Evolutionary conservation across 2,113 vertebrate genomes (phyloP), one percentile per base, ranked within the genome.

Genomic region (Thunnus thynnus): DNA sequence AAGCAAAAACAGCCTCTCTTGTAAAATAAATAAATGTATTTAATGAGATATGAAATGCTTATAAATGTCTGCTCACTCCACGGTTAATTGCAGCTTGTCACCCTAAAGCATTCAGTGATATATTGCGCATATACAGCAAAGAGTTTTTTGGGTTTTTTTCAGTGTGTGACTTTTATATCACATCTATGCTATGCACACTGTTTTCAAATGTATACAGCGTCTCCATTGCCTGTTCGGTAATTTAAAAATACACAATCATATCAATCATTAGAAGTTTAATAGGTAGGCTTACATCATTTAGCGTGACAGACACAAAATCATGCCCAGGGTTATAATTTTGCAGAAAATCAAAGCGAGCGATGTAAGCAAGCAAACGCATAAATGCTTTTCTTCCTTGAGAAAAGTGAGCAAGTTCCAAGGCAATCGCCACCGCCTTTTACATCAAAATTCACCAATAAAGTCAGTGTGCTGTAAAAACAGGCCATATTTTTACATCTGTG

Each of bases 1-100:
- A 58, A 68, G 74, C 68, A 71, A 90, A 82, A 88, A 76, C 46
- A 74, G 27, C 27, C 64, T 79, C 76, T 61, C 71, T 81, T 80
- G 64, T 68, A 90, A 92, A 89, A 93, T 91, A 92, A 88, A 93
- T 93, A 94, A 89, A 93, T 90, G 80, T 91, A 93, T 95, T 95
- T 91, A 93, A 94, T 93, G 91, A 94, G 91, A 92, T 94, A 92
- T 91, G 89, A 91, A 93, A 94, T 82, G 88, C 90, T 85, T 84
- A 84, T 88, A 91, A 93, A 94, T 90, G 88, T 92, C 76, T 87
- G 79, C 82, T 83, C 81, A 76, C 86, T 91, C 69, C 89, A 92
- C 75, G 89, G 87, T 90, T 92, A 94, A 93, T 92, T 94, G 91
- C 91, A 87, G 84, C 90, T 93, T 94, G 92, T 95, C 94, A 94